Conservation (phyloP, 2,888 invertebrate species). For the Netelia melanura region DNA sequence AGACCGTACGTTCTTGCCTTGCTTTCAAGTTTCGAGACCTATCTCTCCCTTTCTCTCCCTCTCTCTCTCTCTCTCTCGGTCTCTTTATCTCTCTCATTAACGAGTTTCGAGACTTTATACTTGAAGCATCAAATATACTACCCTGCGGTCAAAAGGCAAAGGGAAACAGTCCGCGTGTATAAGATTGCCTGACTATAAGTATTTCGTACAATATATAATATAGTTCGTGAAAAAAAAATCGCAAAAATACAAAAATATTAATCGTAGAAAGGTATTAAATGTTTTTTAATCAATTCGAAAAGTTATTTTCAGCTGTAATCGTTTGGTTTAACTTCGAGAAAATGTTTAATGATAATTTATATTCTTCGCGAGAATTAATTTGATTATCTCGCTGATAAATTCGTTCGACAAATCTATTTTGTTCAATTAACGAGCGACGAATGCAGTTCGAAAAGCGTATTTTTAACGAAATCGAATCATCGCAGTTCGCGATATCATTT, state of each 20-base stretch:
- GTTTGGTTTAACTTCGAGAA: too few relatives aligned
- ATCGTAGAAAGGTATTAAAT: too few relatives aligned
- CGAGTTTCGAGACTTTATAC: conserved; percentile 23
- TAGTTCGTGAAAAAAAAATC: too few relatives aligned
- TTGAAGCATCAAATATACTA: neutral
- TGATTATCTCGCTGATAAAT: neutral
- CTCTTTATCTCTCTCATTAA: conserved; percentile 25
- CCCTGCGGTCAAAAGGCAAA: neutral
- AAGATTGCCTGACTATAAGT: neutral
- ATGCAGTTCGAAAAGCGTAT: too few relatives aligned
- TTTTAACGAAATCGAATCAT: neutral
- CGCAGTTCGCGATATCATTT: neutral
- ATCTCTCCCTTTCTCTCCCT: neutral
- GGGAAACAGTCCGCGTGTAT: neutral
- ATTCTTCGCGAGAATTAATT: neutral
- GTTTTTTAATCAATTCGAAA: too few relatives aligned
- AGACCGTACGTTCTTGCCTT: conserved; percentile 9
- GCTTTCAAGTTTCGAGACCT: conserved; percentile 9
- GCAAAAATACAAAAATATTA: too few relatives aligned
- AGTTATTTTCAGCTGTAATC: too few relatives aligned
- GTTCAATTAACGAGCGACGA: too few relatives aligned
- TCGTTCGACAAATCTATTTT: neutral
- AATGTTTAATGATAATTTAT: too few relatives aligned
- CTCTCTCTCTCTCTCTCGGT: neutral
- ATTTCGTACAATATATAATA: neutral